phyloP scores from a whole-genome alignment of 2,888 invertebrate species.

The Macrophya annulata region DNA sequence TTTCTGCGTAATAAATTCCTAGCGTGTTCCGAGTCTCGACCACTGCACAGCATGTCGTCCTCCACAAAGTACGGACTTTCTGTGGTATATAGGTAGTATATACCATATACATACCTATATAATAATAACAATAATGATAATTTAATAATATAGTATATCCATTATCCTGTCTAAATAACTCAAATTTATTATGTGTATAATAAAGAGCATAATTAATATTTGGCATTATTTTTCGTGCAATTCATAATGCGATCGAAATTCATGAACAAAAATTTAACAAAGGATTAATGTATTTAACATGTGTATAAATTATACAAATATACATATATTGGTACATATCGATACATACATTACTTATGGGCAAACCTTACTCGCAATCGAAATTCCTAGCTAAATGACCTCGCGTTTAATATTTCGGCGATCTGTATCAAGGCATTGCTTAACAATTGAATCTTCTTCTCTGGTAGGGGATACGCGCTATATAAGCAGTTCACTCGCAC shows the following conservation, averaged over 20 bases:
- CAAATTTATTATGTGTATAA: neutral
- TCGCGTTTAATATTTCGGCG: constrained; percentile 58
- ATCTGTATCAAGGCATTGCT: constrained; percentile 58
- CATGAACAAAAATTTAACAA: neutral
- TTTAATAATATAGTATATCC: neutral
- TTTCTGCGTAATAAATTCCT: constrained; percentile 39
- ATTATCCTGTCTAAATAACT: constrained; percentile 9
- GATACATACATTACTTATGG: neutral
- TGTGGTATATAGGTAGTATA: neutral
- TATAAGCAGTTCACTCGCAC: constrained; percentile 55
- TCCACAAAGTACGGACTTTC: constrained; percentile 21
- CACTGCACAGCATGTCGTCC: constrained; percentile 40
- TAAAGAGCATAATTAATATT: neutral
- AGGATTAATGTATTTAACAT: neutral
- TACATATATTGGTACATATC: neutral
- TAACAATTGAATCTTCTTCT: constrained; percentile 58
- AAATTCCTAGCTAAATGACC: constrained; percentile 55
- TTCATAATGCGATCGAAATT: neutral
- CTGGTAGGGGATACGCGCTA: constrained; percentile 52
- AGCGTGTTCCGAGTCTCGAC: constrained; percentile 16
- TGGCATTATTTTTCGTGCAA: neutral
- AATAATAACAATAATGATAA: neutral
- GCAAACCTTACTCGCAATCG: constrained; percentile 24
- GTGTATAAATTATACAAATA: neutral
- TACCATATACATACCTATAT: neutral